Evolutionary conservation across 1,140 invertebrate genomes (phyloP).

Genomic region (Brevipalpus yothersi): DNA sequence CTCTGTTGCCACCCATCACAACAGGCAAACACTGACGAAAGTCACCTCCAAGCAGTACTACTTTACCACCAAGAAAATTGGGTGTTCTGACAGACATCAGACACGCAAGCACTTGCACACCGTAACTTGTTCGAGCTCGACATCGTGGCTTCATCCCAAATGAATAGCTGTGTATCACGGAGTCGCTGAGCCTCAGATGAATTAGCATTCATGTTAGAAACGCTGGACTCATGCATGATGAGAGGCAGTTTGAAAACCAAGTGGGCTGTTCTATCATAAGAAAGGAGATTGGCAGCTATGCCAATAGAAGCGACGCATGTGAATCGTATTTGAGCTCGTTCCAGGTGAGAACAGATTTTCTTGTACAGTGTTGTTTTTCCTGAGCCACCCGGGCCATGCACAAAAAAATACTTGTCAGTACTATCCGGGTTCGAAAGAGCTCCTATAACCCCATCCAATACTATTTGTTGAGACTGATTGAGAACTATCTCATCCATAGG

Average conservation of each 20-base stretch:
- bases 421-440: constrained; percentile 3
- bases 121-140: constrained; percentile 1
- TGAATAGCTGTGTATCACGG: constrained; percentile 9
- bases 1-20: constrained; percentile 17
- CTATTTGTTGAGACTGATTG: too few relatives aligned
- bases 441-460: not conserved
- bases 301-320: not conserved
- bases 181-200: constrained; percentile 5
- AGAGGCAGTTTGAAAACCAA: constrained; percentile 24
- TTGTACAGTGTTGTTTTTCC: constrained; percentile 19
- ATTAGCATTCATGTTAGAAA: constrained; percentile 5
- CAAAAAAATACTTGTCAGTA: constrained; percentile 10
- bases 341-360: constrained; percentile 8
- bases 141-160: constrained; percentile 16
- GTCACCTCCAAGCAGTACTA: constrained; percentile 20
- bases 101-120: constrained; percentile 17
- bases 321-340: constrained; percentile 13
- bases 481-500: not conserved
- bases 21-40: constrained; percentile 25
- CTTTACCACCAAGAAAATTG: constrained; percentile 6
- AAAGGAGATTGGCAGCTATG: not conserved
- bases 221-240: constrained; percentile 7
- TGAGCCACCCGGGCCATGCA: constrained; percentile 14
- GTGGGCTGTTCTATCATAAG: constrained; percentile 1
- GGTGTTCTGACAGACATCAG: constrained; percentile 17